Evolutionary conservation across 2,888 invertebrate species (phyloP).

Genomic region (Polyploca ridens): DNA sequence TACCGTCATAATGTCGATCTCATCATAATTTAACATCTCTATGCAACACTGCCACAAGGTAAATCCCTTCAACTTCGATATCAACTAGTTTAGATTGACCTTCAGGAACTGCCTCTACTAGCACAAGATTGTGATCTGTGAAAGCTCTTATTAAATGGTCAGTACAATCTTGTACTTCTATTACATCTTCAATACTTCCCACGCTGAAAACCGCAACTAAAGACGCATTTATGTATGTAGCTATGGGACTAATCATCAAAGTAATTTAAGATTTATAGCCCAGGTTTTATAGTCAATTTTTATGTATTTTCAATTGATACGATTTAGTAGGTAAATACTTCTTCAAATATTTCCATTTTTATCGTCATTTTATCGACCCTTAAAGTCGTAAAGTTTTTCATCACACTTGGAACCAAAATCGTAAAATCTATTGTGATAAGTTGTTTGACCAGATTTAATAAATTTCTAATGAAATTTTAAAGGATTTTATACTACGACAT

Average conservation of each 20-base stretch:
- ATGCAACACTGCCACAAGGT: background rate
- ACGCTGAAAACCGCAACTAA: background rate
- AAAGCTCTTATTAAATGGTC: background rate
- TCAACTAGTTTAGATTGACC: background rate
- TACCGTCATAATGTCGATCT: background rate
- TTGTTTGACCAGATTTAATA: constrained; percentile 40
- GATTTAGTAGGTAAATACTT: background rate
- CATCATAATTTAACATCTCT: constrained; percentile 1
- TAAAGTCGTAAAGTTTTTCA: constrained; percentile 10
- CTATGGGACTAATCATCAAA: background rate
- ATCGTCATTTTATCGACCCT: background rate
- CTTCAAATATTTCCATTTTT: background rate
- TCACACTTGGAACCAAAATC: background rate
- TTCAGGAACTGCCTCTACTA: background rate
- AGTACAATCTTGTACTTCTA: background rate
- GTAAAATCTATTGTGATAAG: constrained; percentile 11
- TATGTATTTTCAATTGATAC: background rate
- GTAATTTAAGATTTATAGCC: background rate
- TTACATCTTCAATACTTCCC: background rate
- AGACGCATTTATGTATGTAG: background rate
- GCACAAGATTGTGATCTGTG: background rate
- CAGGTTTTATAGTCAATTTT: background rate
- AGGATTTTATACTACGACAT: constrained; percentile 32
- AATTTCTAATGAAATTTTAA: constrained; percentile 49
- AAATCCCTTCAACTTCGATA: background rate